These are phyloP conservation scores for Nyctibius bracteatus DNA, from an alignment of 2,113 vertebrate genomes.

Conservation along the genomic window DNA sequence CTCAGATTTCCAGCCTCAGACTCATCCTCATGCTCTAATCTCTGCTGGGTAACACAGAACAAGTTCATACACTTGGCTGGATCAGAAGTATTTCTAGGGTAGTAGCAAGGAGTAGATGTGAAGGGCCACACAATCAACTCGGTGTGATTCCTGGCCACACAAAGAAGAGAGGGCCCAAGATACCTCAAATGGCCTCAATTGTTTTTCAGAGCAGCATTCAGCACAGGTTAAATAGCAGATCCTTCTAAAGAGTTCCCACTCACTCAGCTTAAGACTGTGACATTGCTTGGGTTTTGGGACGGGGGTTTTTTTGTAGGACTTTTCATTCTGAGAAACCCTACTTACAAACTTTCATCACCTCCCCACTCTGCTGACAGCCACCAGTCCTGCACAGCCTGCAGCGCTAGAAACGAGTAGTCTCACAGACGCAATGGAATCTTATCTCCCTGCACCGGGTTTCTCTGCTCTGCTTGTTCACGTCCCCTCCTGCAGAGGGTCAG, in stretches of 20 bases:
- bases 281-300: neutral
- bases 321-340: neutral
- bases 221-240: neutral
- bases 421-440: fast-evolving
- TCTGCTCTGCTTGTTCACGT: neutral
- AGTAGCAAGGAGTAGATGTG: neutral
- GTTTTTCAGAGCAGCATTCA: neutral
- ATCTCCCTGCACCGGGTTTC: neutral
- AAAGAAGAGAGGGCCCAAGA: neutral
- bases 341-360: neutral
- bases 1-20: neutral
- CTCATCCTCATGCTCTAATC: neutral
- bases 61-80: neutral
- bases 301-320: neutral
- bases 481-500: neutral
- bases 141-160: neutral
- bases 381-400: neutral
- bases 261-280: neutral
- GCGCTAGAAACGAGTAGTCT: neutral
- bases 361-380: neutral
- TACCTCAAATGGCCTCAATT: neutral
- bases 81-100: neutral
- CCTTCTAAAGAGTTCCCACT: neutral
- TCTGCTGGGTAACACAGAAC: neutral
- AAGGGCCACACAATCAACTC: neutral